Evolutionary conservation across 2,888 invertebrate genomes (phyloP), one percentile per base, ranked within the genome.

Genomic region (Euzophera pinguis): DNA sequence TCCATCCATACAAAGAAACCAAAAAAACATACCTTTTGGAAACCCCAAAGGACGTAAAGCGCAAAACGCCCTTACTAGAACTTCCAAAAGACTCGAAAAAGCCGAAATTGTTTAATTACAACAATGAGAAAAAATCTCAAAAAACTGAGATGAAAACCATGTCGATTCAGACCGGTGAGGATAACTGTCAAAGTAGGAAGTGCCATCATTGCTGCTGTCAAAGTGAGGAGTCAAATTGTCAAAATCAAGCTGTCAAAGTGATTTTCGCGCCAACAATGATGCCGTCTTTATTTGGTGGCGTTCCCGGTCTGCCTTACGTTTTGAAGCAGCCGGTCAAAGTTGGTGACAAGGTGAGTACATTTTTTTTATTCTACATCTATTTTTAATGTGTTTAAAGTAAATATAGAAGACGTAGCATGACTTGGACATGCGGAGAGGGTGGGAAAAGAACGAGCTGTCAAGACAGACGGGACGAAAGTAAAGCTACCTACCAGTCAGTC

Each of bases 201-300:
- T 78, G 77, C 43, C 75, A 70, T 49, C 75, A 75, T 38, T 78
- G 78, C 49, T 81, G 81, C 50, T 81, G 80, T 50, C 53, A 63
- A 63, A 56, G 48, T 47, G 54, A 49, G n/a, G 57, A 51, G 35
- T 16, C 48, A 42, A 52, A 63, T 58, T 81, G 80, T 63, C 73
- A 75, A 53, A 39, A 12, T 39, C 71, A 73, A 32, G 63, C 77
- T 41, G 82, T 86, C 43, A 86, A 86, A 69, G 82, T 88, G 54
- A 84, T 88, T 0, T 81, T 89, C 52, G 80, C 89, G 1, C 84
- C 88, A 56, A 74, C 86, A 0, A 88, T 89, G 88, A 79, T 89
- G 78, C 82, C 87, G 0, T 76, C 84, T 0, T 69, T 88, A 1
- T 86, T 80, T 12, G 82, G 83, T 0, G 69, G 75, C 0, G 65